phyloP scores from a whole-genome alignment of 2,113 vertebrate species.

The Pavo muticus region DNA sequence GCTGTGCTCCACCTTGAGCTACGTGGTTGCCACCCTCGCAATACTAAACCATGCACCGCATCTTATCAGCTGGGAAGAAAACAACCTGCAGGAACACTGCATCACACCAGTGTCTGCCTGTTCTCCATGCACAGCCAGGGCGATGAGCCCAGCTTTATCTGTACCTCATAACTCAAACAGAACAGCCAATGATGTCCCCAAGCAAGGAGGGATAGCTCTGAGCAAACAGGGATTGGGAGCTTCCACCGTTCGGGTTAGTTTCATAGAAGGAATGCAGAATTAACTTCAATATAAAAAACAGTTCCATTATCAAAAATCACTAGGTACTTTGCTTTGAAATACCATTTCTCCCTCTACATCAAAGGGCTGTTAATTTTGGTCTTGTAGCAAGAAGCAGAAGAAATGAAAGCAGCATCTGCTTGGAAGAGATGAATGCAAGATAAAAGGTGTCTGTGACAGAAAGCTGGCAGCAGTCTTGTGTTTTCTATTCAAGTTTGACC shows the following conservation, averaged over 20 bases:
- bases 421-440: slow-evolving; percentile 52
- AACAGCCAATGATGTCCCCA: background rate
- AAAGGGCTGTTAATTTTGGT: slow-evolving; percentile 47
- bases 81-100: background rate
- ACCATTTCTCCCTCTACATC: slow-evolving; percentile 7
- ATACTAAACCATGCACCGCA: background rate
- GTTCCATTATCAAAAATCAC: slow-evolving; percentile 33
- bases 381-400: background rate
- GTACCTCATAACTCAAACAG: background rate
- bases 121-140: rapidly evolving
- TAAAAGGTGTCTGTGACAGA: slow-evolving; percentile 68
- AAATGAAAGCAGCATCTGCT: slow-evolving; percentile 65
- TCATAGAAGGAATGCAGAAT: slow-evolving; percentile 28
- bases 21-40: rapidly evolving
- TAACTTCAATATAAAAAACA: slow-evolving; percentile 12
- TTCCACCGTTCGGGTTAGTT: background rate
- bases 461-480: slow-evolving; percentile 40
- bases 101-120: rapidly evolving
- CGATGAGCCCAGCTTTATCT: background rate
- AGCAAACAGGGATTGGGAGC: background rate
- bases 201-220: background rate
- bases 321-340: slow-evolving; percentile 53
- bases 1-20: background rate
- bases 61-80: background rate
- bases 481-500: slow-evolving; percentile 56